Percentiles rank a stretch among this genome's conserved stretches.
Conservation (phyloP, 2,113 vertebrate genomes). For the Poecile atricapillus region DNA sequence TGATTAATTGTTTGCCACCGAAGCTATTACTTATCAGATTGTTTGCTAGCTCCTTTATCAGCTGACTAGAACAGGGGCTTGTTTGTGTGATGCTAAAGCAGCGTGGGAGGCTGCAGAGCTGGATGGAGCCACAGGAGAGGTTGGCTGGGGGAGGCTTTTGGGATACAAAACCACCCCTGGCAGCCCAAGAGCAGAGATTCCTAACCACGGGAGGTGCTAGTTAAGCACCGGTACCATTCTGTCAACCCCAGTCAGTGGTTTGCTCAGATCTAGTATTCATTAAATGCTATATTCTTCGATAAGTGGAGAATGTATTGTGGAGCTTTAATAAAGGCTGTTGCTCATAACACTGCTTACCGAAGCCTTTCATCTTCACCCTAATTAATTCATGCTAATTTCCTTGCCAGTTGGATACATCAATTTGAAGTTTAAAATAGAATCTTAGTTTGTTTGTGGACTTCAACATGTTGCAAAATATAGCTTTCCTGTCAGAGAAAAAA, state of each 20-base stretch:
- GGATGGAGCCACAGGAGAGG: background rate
- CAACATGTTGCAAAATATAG: constrained; percentile 33
- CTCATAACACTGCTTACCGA: background rate
- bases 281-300: background rate
- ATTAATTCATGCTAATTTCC: constrained; percentile 66
- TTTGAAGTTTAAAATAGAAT: constrained; percentile 62
- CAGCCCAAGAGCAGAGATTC: accelerated
- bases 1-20: constrained; percentile 11
- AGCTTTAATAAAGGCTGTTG: constrained; percentile 50
- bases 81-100: background rate
- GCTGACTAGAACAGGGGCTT: background rate
- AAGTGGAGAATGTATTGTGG: background rate
- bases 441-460: constrained; percentile 29
- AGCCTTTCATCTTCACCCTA: constrained; percentile 58
- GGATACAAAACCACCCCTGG: background rate
- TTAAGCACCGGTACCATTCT: background rate
- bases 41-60: background rate
- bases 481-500: background rate
- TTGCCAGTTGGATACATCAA: constrained; percentile 56
- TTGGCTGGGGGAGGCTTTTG: background rate
- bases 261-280: background rate
- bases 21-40: constrained; percentile 10
- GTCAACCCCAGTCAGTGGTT: background rate
- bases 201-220: background rate
- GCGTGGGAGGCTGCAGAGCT: background rate